Evolutionary conservation across 2,888 invertebrate species (phyloP).

Genomic region (Caenorhabditis imperialis): DNA sequence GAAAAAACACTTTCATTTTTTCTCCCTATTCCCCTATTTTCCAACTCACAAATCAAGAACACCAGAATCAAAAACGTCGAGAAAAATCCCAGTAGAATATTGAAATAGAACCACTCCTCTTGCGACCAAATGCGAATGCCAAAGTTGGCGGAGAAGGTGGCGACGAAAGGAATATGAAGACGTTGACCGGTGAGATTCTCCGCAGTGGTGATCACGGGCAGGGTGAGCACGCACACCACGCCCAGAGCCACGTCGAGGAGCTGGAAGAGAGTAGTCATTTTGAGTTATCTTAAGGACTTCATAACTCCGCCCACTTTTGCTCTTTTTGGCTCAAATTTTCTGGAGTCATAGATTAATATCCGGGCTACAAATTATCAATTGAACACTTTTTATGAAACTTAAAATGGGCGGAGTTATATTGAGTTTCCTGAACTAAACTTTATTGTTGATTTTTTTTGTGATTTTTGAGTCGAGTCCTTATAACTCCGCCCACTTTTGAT

Average conservation of each 20-base stretch:
- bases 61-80: constrained; percentile 24
- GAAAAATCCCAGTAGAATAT: constrained; percentile 20
- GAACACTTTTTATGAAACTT: too few species aligned
- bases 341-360: too few species aligned
- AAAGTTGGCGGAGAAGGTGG: constrained; percentile 14
- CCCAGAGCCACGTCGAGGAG: constrained; percentile 15
- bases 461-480: not conserved
- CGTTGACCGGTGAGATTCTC: constrained; percentile 24
- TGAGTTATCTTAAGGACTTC: not conserved
- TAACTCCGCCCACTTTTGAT: too few species aligned
- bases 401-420: too few species aligned
- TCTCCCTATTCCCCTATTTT: too few species aligned
- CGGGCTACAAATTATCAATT: too few species aligned
- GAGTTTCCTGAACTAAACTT: not conserved
- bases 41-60: constrained; percentile 19
- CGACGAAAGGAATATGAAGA: constrained; percentile 16
- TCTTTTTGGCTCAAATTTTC: too few species aligned
- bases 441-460: not conserved
- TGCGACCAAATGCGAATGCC: not conserved
- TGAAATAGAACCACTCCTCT: constrained; percentile 8
- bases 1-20: constrained; percentile 4
- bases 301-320: too few species aligned
- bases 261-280: constrained; percentile 6
- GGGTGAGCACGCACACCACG: constrained; percentile 23
- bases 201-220: constrained; percentile 27